Conservation (phyloP, 2,888 invertebrate species). For the Colostygia pectinataria region DNA sequence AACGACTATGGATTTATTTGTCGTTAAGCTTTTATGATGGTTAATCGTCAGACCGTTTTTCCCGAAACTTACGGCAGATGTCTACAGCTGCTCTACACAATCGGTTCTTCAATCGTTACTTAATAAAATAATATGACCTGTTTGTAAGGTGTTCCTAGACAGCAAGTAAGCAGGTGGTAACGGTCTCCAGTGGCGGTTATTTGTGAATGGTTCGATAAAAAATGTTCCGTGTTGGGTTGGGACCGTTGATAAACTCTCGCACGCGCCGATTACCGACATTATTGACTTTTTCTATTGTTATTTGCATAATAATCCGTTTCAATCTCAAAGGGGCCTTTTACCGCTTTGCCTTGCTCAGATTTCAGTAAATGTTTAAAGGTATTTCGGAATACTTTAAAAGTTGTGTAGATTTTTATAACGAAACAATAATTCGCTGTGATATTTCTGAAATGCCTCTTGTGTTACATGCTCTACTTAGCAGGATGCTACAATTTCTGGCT, state of each 20-base stretch:
- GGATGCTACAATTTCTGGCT: too few relatives aligned
- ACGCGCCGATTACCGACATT: conserved; percentile 46
- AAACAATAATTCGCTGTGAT: too few relatives aligned
- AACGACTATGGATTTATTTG: conserved; percentile 48
- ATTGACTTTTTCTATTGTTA: conserved; percentile 44
- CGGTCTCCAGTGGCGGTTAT: conserved; percentile 73
- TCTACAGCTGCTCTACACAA: conserved; percentile 7
- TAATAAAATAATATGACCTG: conserved; percentile 19
- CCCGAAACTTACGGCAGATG: conserved; percentile 13
- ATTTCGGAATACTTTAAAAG: too few relatives aligned
- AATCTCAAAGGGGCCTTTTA: conserved; percentile 1
- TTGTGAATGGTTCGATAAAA: conserved; percentile 71
- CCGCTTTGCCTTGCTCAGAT: conserved; percentile 1
- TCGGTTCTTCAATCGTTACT: conserved; percentile 5
- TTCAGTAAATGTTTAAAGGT: too few relatives aligned
- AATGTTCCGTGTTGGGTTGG: conserved; percentile 54
- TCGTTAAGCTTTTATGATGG: conserved; percentile 36
- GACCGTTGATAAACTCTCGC: conserved; percentile 59
- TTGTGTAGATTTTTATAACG: too few relatives aligned
- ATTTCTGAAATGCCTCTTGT: too few relatives aligned
- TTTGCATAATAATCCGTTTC: conserved; percentile 32
- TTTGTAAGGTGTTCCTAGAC: conserved; percentile 33
- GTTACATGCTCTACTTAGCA: too few relatives aligned
- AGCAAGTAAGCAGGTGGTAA: conserved; percentile 68
- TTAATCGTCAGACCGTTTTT: conserved; percentile 30